Conservation (phyloP, 1,140 invertebrate genomes). For the Hycleus cichorii region DNA sequence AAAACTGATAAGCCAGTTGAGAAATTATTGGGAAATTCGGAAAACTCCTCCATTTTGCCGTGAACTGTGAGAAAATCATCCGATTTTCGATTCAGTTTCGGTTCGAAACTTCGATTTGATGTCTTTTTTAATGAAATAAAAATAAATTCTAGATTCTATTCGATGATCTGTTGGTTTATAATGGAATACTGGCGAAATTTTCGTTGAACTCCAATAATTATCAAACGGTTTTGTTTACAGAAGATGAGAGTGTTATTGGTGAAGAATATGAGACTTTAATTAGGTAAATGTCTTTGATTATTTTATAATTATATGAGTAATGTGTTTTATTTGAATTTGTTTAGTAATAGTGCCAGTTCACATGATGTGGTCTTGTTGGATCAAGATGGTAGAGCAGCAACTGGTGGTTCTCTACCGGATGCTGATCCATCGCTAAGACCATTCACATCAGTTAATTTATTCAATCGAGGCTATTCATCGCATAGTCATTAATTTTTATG, state of each 20-base stretch:
- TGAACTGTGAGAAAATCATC: too few relatives aligned
- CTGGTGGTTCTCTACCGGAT: conserved; percentile 28
- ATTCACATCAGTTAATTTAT: conserved; percentile 30
- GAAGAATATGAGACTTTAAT: conserved; percentile 22
- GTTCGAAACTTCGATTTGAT: too few relatives aligned
- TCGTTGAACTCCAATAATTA: conserved; percentile 31
- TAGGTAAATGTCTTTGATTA: conserved; percentile 16
- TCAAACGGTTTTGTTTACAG: conserved; percentile 46
- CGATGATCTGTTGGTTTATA: conserved; percentile 70
- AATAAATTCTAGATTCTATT: conserved; percentile 53
- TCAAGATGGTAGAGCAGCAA: conserved; percentile 24
- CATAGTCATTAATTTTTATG: conserved; percentile 13
- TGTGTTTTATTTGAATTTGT: background rate
- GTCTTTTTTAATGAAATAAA: too few relatives aligned
- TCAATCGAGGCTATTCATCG: conserved; percentile 13
- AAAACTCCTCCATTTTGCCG: too few relatives aligned
- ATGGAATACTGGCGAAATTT: conserved; percentile 36
- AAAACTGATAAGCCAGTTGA: too few relatives aligned
- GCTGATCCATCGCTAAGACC: conserved; percentile 33
- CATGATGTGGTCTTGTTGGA: conserved; percentile 23
- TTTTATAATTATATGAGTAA: background rate
- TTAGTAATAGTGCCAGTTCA: conserved; percentile 20
- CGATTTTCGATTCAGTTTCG: too few relatives aligned
- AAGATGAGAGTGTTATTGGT: conserved; percentile 36
- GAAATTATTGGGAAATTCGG: too few relatives aligned